These are phyloP conservation scores for Echinometra lucunter DNA, from an alignment of 53 echinoderm and acorn worm genomes.

Conservation along the genomic window DNA sequence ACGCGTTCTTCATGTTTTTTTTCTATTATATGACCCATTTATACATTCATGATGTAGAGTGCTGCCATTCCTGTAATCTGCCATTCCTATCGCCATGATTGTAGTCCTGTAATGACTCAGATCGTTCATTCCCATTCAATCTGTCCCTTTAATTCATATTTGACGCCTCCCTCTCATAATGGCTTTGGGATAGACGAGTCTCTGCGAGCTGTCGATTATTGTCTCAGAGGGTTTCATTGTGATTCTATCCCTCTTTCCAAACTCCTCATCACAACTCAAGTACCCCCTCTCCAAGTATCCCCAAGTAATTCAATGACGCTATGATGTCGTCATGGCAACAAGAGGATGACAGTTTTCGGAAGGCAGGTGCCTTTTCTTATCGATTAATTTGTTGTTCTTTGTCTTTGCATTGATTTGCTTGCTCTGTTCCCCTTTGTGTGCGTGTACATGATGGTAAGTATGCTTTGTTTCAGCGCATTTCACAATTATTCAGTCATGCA, in stretches of 20 bases:
- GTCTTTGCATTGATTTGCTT: too few relatives aligned
- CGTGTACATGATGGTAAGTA: background rate
- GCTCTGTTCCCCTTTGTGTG: too few relatives aligned
- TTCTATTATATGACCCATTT: background rate
- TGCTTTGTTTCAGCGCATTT: background rate
- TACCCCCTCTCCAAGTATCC: background rate
- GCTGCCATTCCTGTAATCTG: background rate
- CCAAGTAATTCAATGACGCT: constrained; percentile 4
- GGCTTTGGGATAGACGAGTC: background rate
- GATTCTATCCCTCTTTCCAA: background rate
- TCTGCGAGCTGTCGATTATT: background rate
- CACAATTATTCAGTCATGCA: background rate
- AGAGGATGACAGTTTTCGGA: background rate
- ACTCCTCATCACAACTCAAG: background rate
- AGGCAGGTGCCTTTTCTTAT: background rate
- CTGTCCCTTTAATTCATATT: background rate
- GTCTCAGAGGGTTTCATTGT: constrained; percentile 28
- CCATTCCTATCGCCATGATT: background rate
- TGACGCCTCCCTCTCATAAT: background rate
- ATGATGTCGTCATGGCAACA: constrained; percentile 26
- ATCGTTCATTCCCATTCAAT: background rate
- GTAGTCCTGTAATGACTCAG: background rate
- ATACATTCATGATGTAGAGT: background rate
- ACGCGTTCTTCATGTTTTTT: background rate
- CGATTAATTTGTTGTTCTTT: constrained; percentile 42